Conservation (phyloP, 2,113 vertebrate genomes). For the Aleadryas rufinucha region DNA sequence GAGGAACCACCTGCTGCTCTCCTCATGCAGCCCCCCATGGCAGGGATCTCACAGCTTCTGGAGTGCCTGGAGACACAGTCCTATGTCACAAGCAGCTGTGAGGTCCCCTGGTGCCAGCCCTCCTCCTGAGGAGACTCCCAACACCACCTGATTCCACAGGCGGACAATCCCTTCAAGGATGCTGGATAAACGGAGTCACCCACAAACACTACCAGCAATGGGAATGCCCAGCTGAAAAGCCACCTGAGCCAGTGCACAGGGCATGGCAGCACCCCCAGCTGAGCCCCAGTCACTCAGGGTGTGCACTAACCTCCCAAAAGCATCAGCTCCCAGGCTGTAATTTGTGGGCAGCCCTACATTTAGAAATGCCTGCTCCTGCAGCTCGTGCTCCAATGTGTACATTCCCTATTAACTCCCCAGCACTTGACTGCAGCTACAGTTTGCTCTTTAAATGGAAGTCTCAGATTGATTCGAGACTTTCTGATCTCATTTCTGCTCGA, state of each 20-base stretch:
- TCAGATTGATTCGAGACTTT: not conserved
- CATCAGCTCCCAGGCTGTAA: not conserved
- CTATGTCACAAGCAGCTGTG: accelerated
- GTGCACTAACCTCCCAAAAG: not conserved
- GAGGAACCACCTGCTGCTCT: not conserved
- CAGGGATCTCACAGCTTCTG: not conserved
- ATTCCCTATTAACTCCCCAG: not conserved
- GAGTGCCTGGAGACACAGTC: not conserved
- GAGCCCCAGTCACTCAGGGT: not conserved
- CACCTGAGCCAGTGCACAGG: not conserved
- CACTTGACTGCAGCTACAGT: not conserved
- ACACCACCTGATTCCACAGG: not conserved
- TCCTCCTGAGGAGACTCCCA: not conserved
- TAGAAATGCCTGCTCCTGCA: not conserved
- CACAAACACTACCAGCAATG: not conserved
- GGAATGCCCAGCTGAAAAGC: not conserved
- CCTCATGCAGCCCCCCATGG: accelerated
- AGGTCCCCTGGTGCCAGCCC: not conserved
- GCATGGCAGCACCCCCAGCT: not conserved
- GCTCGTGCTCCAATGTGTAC: not conserved
- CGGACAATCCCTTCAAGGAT: not conserved
- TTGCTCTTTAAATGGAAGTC: conserved; percentile 4
- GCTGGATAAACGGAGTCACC: not conserved
- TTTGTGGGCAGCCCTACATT: not conserved
- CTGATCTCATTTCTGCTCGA: not conserved